phyloP scores from a whole-genome alignment of 35 echinoderm and acorn worm genomes.

The Lytechinus variegatus region DNA sequence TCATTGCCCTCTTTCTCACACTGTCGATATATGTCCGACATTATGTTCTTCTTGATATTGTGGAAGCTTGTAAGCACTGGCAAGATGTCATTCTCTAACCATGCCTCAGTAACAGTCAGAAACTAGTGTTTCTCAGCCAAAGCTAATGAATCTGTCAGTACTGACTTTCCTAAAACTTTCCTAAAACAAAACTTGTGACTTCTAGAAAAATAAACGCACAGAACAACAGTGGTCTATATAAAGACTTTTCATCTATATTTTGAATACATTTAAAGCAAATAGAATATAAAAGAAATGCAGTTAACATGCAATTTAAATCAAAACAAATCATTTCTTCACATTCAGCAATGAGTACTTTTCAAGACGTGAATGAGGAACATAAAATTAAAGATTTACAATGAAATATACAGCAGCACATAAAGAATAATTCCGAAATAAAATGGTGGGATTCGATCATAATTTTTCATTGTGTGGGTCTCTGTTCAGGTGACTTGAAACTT shows the following conservation, averaged over 20 bases:
- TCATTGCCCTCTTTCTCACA: no score
- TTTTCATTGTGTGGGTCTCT: neutral
- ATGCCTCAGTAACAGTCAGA: no score
- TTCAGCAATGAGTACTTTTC: slow-evolving; percentile 1
- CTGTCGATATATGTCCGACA: no score
- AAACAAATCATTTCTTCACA: neutral
- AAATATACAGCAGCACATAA: neutral
- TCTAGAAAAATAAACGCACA: neutral
- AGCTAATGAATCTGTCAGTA: no score
- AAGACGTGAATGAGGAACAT: neutral
- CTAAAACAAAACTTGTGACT: no score
- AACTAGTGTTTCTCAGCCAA: no score
- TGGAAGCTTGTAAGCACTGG: no score
- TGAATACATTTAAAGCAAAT: neutral
- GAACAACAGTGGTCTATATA: neutral
- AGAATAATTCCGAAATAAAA: neutral
- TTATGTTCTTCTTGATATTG: no score
- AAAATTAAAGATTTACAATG: neutral
- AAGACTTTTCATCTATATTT: neutral
- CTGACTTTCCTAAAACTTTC: no score
- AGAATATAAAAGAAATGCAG: slow-evolving; percentile 12
- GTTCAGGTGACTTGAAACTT: neutral
- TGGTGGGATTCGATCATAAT: neutral
- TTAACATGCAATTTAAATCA: neutral
- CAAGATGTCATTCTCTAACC: no score